Percentiles rank a stretch among this genome's conserved stretches.
phyloP scores from a whole-genome alignment of 2,113 vertebrate genomes.

The Vireo altiloquus region DNA sequence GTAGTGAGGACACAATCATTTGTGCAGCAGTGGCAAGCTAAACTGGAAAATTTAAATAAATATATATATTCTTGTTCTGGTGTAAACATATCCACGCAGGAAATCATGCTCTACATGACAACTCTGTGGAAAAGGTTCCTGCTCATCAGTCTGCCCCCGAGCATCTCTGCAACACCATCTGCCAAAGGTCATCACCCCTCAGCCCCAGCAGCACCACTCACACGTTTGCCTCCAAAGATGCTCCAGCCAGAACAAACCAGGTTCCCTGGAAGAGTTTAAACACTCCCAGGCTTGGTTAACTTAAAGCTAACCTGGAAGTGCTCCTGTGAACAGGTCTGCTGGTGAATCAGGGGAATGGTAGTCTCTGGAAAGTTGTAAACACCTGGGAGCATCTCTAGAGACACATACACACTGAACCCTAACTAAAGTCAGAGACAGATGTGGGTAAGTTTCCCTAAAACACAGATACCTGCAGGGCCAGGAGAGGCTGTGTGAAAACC shows the following conservation, averaged over 20 bases:
- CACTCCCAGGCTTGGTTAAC: neutral
- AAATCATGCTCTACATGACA: neutral
- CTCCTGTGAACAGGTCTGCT: neutral
- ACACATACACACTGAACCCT: neutral
- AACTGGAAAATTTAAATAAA: neutral
- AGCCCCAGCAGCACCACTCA: neutral
- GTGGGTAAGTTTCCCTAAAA: neutral
- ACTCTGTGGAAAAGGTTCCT: neutral
- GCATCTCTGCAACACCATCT: slow-evolving; percentile 28
- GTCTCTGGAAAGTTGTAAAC: neutral
- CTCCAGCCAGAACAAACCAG: neutral
- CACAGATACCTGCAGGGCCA: neutral
- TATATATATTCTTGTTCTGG: neutral
- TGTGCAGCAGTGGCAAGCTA: neutral
- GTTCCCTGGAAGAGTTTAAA: neutral
- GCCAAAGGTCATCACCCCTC: slow-evolving; percentile 20
- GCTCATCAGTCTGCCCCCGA: neutral
- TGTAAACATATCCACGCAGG: neutral
- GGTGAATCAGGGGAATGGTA: neutral
- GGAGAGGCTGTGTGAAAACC: neutral
- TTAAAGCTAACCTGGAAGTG: neutral
- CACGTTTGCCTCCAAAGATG: neutral
- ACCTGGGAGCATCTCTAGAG: neutral
- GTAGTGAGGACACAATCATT: neutral
- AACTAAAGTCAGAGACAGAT: neutral